Base-by-base conservation (phyloP, 2,797 vertebrate genomes). In the Ptychobarbus kaznakovi region DNA sequence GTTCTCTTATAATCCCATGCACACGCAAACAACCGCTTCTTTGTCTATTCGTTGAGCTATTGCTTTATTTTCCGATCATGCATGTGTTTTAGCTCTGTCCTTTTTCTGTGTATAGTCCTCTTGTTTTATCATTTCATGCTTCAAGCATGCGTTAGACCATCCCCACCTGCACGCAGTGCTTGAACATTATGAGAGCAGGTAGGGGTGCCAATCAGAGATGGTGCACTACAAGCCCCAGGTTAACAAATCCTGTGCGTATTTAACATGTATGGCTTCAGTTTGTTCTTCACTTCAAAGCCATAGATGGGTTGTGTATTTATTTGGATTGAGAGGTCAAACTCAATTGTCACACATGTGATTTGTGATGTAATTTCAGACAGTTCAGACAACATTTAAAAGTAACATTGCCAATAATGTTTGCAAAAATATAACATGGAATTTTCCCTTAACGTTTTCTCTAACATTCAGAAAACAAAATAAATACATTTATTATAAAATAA, bases 211-310 rank as follows among this genome's bases (percentile, higher is more conserved):
- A 74, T 72, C 53, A 2, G 18, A 42, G 28, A 74, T 10, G 40
- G 70, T 63, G 58, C 51, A 35, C n/a, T n/a, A 72, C 81, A 83
- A 65, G 70, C 58, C 56, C 25, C 70, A 11, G 58, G 81, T 83
- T 51, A 65, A 18, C 58, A 51, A 74, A 22, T 58, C 28, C 35
- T 25, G 56, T 10, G 38, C 38, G 81, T 65, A 38, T 40, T 69
- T 63, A n/a, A 35, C 6, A 4, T 51, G 51, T 51, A 38, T 35
- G 40, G 8, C 81, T 38, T 82, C 11, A 32, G 25, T 73, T 82
- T 75, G 42, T 65, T 75, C 22, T 25, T 4, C 18, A 75, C 58
- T 40, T 65, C 42, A 51, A 75, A 49, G 42, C 20, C 20, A 74
- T 4, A 10, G 18, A 20, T 65, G 18, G 38, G 11, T 49, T 49